Evolutionary conservation across 2,888 invertebrate species (phyloP).

Genomic region (Thereva nobilitata): DNA sequence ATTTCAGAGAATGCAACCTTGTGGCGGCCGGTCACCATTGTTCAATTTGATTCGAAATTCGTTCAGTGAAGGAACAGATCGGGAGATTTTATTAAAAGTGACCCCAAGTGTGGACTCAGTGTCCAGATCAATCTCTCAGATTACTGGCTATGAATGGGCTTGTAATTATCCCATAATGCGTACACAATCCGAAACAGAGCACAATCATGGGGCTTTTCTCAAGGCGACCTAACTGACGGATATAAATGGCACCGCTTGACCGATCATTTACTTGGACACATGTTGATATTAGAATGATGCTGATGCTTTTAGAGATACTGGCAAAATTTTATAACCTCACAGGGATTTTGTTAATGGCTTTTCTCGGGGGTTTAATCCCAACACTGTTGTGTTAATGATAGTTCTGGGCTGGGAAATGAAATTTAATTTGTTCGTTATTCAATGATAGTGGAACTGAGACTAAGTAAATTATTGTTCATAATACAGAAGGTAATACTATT

Average conservation of each 20-base stretch:
- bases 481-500: too few species aligned
- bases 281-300: background rate
- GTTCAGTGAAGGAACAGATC: conserved; percentile 4
- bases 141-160: conserved; percentile 10
- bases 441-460: too few species aligned
- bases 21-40: conserved; percentile 5
- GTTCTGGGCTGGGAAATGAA: too few species aligned
- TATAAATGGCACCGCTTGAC: conserved; percentile 8
- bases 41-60: conserved; percentile 17
- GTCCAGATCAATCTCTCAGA: conserved; percentile 1
- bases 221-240: conserved; percentile 8
- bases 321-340: background rate
- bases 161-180: conserved; percentile 26
- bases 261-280: conserved; percentile 27
- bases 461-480: too few species aligned
- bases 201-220: conserved; percentile 28
- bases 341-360: too few species aligned
- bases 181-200: conserved; percentile 1
- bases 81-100: conserved; percentile 8
- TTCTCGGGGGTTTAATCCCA: too few species aligned
- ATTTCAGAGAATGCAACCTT: conserved; percentile 15
- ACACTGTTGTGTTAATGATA: too few species aligned
- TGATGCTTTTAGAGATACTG: too few species aligned
- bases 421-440: too few species aligned
- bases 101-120: conserved; percentile 5